Percentiles rank a stretch among this genome's conserved stretches.
Conservation (phyloP, 2,888 invertebrate species). For the Netelia fuscicornis region DNA sequence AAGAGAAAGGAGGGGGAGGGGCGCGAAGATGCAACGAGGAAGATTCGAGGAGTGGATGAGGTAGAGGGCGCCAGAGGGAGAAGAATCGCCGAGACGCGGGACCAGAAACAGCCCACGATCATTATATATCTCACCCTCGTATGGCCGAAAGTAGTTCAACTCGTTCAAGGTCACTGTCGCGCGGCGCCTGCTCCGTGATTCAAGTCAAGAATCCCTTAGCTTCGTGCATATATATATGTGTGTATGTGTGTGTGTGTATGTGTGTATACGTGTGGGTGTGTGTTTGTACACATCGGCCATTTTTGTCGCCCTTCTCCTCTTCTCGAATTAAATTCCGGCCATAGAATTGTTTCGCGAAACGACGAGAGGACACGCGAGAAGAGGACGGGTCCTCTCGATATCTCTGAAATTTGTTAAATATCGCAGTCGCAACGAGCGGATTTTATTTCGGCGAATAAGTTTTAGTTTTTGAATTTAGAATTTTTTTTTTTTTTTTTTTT, state of each 20-base stretch:
- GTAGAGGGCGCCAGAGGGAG: neutral
- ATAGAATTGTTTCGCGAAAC: no score
- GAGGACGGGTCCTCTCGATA: no score
- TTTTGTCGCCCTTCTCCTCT: no score
- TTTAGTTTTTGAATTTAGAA: no score
- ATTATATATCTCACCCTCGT: conserved; percentile 39
- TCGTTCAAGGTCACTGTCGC: conserved; percentile 72
- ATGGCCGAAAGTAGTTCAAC: conserved; percentile 62
- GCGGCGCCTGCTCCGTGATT: conserved; percentile 64
- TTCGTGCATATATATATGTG: conserved; percentile 9
- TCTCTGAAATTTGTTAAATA: no score
- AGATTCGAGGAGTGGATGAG: neutral
- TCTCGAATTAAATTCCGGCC: no score
- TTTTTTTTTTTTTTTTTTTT: neutral
- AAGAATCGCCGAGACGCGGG: conserved; percentile 26
- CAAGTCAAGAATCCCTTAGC: conserved; percentile 21
- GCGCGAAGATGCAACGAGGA: neutral
- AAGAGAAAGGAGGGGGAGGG: neutral
- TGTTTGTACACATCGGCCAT: conserved; percentile 1
- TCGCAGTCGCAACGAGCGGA: no score
- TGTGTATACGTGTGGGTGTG: neutral
- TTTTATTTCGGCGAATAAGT: no score
- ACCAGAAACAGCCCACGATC: conserved; percentile 33
- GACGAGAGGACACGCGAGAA: no score
- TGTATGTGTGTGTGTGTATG: neutral